Evolutionary conservation across 1,140 invertebrate genomes (phyloP), one percentile per base, ranked within the genome.

Genomic region (Neodiprion virginianus): DNA sequence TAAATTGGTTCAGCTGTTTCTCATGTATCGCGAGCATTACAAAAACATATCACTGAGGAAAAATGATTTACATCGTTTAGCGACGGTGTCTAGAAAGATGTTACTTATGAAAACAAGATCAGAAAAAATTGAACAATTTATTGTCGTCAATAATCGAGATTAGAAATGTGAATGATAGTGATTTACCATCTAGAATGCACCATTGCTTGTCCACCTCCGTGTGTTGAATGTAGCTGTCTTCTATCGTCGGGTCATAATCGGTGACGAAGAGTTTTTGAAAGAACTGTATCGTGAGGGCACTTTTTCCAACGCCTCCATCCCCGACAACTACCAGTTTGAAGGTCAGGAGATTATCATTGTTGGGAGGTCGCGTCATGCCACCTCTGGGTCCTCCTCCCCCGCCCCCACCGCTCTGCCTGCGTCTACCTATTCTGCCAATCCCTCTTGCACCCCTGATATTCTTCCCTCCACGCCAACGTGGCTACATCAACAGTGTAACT

Each of bases 301-400:
- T 96, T 89, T 98, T 98, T 17, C 96, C 96, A 49, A 97, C 94
- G 75, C 95, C 93, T 84, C 96, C 95, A 89, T 96, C 95, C 12
- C 96, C 96, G 48, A 97, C 96, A 47, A 97, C 96, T 65, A 97
- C 96, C 76, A 97, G 84, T 86, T 97, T 97, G 80, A 96, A 96
- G 77, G 94, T 95, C 66, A 93, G 92, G 73, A 96, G 90, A 84
- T 96, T 95, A 80, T 96, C 94, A 86, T 94, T 93, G 72, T 94
- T 94, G 28, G 94, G 93, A 17, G 93, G 92, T 83, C 92, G 91
- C 79, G 90, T 92, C 90, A 92, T 92, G 71, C 80, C 80, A 83
- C 79, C 76, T 82, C 79, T 84, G 67, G 74, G 72, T 83, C 79
- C 79, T 84, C 77, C 74, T 65, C 75, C 81, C 72, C 78, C 76